Evolutionary conservation across 2,113 vertebrate species (phyloP), one percentile per base, ranked within the genome.

Genomic region (Seriola dumerili): DNA sequence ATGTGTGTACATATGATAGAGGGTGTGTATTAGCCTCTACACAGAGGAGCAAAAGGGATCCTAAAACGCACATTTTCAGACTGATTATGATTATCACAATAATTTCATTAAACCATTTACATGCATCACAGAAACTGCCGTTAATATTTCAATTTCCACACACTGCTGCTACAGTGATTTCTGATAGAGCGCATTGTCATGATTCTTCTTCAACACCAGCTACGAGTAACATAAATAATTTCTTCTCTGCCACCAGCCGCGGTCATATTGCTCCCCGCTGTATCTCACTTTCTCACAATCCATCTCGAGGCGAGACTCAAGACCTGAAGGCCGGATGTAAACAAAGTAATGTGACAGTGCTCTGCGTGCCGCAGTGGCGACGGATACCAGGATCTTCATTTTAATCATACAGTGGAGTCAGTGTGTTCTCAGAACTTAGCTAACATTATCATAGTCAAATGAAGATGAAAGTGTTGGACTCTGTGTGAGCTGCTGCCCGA

Each of bases 21-120:
- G 13, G 38, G 21, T 58, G 19, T 79, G 23, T 81, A 63, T 80
- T 85, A 71, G 42, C 69, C 50, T 80, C 85, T 84, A 42, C 54
- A 75, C 71, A 84, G 61, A 70, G 23, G 85, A 62, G 78, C 58
- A 76, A 76, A 4, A 63, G 17, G 29, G 69, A 76, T 80, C 38
- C 61, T 40, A 62, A 58, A 46, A 52, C 23, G 17, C 21, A 25
- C 72, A 57, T 61, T 66, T 76, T 58, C 54, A 76, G 54, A 57
- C 72, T 58, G 52, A 89, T 83, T 77, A 65, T 72, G 63, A 86
- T 80, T 71, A 84, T 89, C 66, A 69, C 21, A 75, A 70, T 86
- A 59, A 91, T 86, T 85, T 76, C 25, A 88, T 87, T 75, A 88
- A 69, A 9, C 46, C 21, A 62, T 79, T 87, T 87, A 65, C 69